Evolutionary conservation across 2,888 invertebrate species (phyloP).

Genomic region (Ectropis crepuscularia): DNA sequence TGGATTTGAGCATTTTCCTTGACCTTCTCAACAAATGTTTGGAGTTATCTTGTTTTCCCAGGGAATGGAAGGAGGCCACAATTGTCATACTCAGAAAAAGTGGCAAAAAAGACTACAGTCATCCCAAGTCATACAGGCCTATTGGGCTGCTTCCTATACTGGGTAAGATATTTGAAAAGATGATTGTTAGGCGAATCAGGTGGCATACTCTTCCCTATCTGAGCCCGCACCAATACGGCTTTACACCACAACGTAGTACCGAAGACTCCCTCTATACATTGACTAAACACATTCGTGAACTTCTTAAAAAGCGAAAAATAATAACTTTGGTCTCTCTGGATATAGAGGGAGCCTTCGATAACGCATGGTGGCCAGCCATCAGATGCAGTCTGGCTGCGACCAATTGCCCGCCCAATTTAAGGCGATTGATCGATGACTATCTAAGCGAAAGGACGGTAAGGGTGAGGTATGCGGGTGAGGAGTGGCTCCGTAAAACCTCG

Average conservation of each 20-base stretch:
- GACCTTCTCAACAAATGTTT: no score
- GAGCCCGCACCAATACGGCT: conserved; percentile 1
- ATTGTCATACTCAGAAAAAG: no score
- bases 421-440: neutral
- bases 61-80: no score
- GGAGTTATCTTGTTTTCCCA: no score
- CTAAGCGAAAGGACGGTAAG: no score
- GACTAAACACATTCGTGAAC: neutral
- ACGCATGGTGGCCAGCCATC: neutral
- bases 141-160: no score
- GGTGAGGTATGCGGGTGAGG: no score
- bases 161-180: no score
- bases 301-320: neutral
- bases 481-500: no score
- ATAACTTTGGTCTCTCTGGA: neutral
- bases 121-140: no score
- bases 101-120: no score
- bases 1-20: no score
- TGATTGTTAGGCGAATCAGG: conserved; percentile 1
- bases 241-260: neutral
- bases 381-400: neutral
- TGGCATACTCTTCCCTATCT: neutral
- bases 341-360: conserved; percentile 1
- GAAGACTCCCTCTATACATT: neutral
- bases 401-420: neutral